Evolutionary conservation across 35 echinoderm and acorn worm species (phyloP).

Genomic region (Holothuria glaberrima): DNA sequence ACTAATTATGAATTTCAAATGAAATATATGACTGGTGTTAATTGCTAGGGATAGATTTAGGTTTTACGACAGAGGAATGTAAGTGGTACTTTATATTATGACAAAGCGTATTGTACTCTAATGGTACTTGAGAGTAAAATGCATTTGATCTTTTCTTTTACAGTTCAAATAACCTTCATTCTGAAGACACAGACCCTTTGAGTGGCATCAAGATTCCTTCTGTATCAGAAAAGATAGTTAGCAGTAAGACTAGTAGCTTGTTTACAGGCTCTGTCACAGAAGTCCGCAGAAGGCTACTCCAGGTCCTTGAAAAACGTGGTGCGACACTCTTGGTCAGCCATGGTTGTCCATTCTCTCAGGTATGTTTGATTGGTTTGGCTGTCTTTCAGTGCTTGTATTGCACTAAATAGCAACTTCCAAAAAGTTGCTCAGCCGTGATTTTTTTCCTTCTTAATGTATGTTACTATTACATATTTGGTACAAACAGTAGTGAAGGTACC

Average conservation of each 20-base stretch:
- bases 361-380: conserved; percentile 9
- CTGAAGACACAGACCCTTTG: neutral
- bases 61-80: too few species aligned
- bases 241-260: conserved; percentile 9
- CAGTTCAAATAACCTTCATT: neutral
- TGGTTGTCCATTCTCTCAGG: conserved; percentile 99
- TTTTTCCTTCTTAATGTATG: too few species aligned
- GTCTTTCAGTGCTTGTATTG: conserved; percentile 31
- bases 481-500: too few species aligned
- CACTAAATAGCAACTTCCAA: conserved; percentile 67
- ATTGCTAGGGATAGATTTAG: too few species aligned
- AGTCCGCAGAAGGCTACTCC: conserved; percentile 73
- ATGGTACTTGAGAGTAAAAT: too few species aligned
- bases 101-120: too few species aligned
- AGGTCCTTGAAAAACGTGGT: conserved; percentile 84
- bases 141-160: neutral
- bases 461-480: too few species aligned
- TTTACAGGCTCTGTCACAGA: conserved; percentile 56
- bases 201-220: neutral
- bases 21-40: too few species aligned
- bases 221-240: neutral
- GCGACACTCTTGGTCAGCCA: conserved; percentile 92
- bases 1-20: too few species aligned
- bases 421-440: conserved; percentile 81
- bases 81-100: too few species aligned